Evolutionary conservation across 2,113 vertebrate species (phyloP).

Genomic region (Cepphus grylle): DNA sequence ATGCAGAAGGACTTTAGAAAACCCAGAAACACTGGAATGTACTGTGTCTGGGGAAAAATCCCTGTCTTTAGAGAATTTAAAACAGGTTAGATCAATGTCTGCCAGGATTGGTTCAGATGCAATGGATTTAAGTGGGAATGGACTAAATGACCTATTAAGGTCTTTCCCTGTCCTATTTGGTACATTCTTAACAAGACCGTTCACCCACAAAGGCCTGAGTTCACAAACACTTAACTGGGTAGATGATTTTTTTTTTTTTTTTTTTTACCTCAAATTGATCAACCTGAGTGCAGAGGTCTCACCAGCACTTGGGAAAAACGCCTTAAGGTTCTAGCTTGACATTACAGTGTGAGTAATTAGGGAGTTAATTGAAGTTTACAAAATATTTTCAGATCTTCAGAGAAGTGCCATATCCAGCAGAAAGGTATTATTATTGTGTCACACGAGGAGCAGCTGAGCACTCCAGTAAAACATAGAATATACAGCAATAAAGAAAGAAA

Average conservation of each 20-base stretch:
- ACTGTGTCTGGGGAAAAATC: neutral
- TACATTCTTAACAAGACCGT: neutral
- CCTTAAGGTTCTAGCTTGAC: neutral
- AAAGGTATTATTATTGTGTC: neutral
- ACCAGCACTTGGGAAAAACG: neutral
- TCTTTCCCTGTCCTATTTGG: neutral
- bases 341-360: neutral
- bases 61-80: neutral
- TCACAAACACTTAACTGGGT: neutral
- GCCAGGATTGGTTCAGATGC: neutral
- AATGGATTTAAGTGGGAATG: neutral
- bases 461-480: neutral
- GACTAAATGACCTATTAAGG: neutral
- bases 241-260: neutral
- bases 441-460: neutral
- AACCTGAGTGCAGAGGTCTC: neutral
- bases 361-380: conserved; percentile 6
- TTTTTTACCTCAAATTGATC: neutral
- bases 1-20: neutral
- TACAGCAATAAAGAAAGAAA: neutral
- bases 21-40: neutral
- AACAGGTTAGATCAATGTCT: neutral
- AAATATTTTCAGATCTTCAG: neutral
- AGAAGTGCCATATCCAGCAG: neutral
- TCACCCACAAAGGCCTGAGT: neutral